A percentile compares a stretch with the other conserved stretches of the same genome.
phyloP scores from a whole-genome alignment of 2,888 invertebrate species.

The Uloborus plumipes region DNA sequence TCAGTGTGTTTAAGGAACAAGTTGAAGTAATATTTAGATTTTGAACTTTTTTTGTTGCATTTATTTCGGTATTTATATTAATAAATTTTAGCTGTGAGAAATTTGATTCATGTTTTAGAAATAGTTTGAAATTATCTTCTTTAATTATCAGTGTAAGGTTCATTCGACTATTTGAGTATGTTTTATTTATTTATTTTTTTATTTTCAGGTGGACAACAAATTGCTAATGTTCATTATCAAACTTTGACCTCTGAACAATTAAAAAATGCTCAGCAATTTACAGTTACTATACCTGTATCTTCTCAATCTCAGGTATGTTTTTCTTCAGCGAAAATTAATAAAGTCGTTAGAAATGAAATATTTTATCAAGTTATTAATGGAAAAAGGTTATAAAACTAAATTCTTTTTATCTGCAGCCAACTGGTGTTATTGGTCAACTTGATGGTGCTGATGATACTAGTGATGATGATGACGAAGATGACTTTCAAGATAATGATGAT shows the following conservation, averaged over 20 bases:
- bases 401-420: slow-evolving; percentile 3
- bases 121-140: too few relatives aligned
- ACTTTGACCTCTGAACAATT: slow-evolving; percentile 52
- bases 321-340: background rate
- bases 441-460: slow-evolving; percentile 74
- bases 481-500: slow-evolving; percentile 78
- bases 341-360: background rate
- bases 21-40: too few relatives aligned
- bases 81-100: too few relatives aligned
- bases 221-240: slow-evolving; percentile 51
- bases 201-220: slow-evolving; percentile 40
- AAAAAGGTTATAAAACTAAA: background rate
- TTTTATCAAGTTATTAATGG: background rate
- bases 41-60: too few relatives aligned
- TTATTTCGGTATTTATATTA: too few relatives aligned
- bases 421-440: slow-evolving; percentile 68
- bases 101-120: too few relatives aligned
- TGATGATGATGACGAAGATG: slow-evolving; percentile 75
- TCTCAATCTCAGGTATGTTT: slow-evolving; percentile 50
- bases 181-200: background rate
- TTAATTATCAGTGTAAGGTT: too few relatives aligned
- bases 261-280: slow-evolving; percentile 61
- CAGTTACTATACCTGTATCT: slow-evolving; percentile 52
- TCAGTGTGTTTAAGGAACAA: too few relatives aligned
- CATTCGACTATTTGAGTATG: background rate